Evolutionary conservation across 2,797 vertebrate genomes (phyloP).

Genomic region (Aselliscus stoliczkanus): DNA sequence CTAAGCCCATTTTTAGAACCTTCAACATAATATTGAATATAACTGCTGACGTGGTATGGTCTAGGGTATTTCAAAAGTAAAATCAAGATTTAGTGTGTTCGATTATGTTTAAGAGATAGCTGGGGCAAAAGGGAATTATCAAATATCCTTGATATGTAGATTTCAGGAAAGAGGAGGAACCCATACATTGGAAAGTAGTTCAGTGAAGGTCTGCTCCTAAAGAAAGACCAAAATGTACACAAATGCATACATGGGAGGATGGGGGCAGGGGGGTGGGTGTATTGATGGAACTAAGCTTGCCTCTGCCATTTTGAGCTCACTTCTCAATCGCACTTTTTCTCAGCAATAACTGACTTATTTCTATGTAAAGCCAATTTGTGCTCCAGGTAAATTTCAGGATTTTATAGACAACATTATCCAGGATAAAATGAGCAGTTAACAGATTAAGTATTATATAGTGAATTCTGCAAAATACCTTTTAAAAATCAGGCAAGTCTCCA

Average conservation of each 20-base stretch:
- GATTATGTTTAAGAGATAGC: neutral
- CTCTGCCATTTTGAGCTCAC: neutral
- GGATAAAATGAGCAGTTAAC: constrained; percentile 2
- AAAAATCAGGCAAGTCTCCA: constrained; percentile 4
- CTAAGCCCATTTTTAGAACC: neutral
- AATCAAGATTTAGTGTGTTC: neutral
- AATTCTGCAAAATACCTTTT: constrained; percentile 20
- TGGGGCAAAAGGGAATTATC: neutral
- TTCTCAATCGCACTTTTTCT: neutral
- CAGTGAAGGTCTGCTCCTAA: neutral
- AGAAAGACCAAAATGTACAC: neutral
- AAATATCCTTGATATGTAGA: neutral
- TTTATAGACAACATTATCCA: neutral
- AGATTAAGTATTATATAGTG: neutral
- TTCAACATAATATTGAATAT: neutral
- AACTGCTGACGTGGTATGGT: neutral
- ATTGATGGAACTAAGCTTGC: neutral
- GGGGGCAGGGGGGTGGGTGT: neutral
- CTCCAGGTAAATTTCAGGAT: neutral
- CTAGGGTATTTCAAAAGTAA: neutral
- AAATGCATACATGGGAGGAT: fast-evolving
- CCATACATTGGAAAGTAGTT: neutral
- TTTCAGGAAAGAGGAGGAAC: neutral
- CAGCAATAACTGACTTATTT: neutral
- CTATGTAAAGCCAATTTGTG: neutral